Conservation (phyloP, 2,888 invertebrate species). For the Amphipoea oculea region DNA sequence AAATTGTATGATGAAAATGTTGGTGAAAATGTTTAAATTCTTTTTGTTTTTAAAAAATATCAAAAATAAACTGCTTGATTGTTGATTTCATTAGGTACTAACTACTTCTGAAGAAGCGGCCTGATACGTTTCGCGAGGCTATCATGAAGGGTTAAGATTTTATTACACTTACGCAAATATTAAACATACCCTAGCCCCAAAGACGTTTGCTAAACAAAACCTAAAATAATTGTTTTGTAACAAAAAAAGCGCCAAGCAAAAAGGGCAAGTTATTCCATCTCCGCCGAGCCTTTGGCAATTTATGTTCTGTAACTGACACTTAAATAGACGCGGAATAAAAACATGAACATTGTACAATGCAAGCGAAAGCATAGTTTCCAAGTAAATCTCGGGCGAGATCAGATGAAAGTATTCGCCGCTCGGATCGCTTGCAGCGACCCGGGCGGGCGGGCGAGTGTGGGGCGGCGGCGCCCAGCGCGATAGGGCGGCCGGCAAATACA, state of each 20-base stretch:
- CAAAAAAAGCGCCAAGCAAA: background rate
- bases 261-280: slow-evolving; percentile 6
- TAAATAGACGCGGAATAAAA: slow-evolving; percentile 36
- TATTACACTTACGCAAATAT: background rate
- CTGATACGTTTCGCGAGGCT: background rate
- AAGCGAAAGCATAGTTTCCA: slow-evolving; percentile 55
- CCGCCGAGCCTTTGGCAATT: slow-evolving; percentile 29
- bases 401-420: slow-evolving; percentile 58
- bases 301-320: slow-evolving; percentile 32
- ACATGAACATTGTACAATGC: slow-evolving; percentile 54
- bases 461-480: slow-evolving; percentile 61
- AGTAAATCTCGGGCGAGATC: slow-evolving; percentile 53
- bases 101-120: background rate
- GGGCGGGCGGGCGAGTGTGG: slow-evolving; percentile 35
- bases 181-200: background rate
- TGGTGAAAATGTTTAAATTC: background rate
- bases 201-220: background rate
- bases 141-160: background rate
- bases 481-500: slow-evolving; percentile 62
- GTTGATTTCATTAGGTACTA: background rate
- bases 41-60: background rate
- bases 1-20: background rate
- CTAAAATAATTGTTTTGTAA: background rate
- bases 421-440: slow-evolving; percentile 35
- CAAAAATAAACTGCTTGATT: background rate